phyloP scores from a whole-genome alignment of 2,888 invertebrate genomes.

The Spilosoma lubricipeda region DNA sequence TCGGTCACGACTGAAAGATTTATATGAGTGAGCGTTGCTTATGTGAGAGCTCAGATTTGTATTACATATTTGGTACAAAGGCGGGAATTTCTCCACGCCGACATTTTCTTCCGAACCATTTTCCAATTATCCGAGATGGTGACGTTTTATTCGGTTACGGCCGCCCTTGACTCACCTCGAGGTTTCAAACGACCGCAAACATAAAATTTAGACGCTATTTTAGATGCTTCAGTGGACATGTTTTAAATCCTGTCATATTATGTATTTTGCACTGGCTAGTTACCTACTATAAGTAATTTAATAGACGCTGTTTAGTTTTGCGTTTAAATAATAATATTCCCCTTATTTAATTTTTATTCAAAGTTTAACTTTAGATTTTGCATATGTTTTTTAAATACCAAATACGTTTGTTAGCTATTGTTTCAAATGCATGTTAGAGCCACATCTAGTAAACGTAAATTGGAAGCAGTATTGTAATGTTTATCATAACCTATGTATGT shows the following conservation, averaged over 20 bases:
- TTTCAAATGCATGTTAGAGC: too few relatives aligned
- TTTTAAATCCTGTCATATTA: neutral
- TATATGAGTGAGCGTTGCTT: slow-evolving; percentile 13
- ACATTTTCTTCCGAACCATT: slow-evolving; percentile 33
- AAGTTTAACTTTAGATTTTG: too few relatives aligned
- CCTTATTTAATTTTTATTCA: too few relatives aligned
- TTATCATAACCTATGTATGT: too few relatives aligned
- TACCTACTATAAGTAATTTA: neutral
- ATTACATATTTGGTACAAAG: slow-evolving; percentile 23
- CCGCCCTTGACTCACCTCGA: slow-evolving; percentile 28
- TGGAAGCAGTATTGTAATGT: too few relatives aligned
- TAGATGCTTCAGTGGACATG: slow-evolving; percentile 2
- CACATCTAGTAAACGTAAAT: too few relatives aligned
- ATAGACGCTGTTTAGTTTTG: neutral
- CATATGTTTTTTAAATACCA: too few relatives aligned
- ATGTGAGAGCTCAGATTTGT: slow-evolving; percentile 16
- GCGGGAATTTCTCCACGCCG: slow-evolving; percentile 15
- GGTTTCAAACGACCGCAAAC: slow-evolving; percentile 23
- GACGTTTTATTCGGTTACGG: slow-evolving; percentile 34
- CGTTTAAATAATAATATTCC: neutral
- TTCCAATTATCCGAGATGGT: slow-evolving; percentile 36
- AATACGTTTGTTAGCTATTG: too few relatives aligned
- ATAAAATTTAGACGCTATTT: slow-evolving; percentile 28
- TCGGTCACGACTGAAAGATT: slow-evolving; percentile 17
- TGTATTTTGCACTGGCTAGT: neutral